Base-by-base conservation (phyloP, 1,140 invertebrate species). In the Harpegnathos saltator region DNA sequence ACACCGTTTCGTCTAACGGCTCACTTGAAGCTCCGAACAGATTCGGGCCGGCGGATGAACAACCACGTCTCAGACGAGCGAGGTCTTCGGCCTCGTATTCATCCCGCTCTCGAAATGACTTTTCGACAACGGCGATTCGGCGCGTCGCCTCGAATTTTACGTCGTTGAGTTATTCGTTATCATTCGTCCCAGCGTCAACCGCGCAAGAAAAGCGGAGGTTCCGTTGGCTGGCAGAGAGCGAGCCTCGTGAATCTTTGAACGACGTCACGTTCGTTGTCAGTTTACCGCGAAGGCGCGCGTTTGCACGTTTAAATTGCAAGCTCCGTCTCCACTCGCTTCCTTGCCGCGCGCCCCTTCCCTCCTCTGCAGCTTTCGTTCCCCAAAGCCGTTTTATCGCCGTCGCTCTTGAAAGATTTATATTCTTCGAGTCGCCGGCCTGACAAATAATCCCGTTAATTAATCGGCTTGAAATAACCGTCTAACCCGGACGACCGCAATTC, bases 251-350 rank as follows among this genome's bases (percentile, higher is more conserved):
- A 91, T 90, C 63, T 86, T 90, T 90, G 75, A 91, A 78, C 85
- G 62, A 83, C 84, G 90, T 91, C 90, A 90, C 89, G 89, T 91
- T 88, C 80, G 65, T 87, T 91, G 90, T 90, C 90, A 91, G 87
- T 89, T 91, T 89, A 91, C 52, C 69, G 52, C 29, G 83, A 74
- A 72, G 61, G 44, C 59, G 66, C 68, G 72, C 86, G 87, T 89
- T 89, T 83, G 80, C 86, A 83, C 62, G 86, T 88, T 85, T 73
- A 81, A 86, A 73, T 88, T 58, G 62, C 65, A 65, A 73, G 48
- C 59, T 56, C 69, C 44, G 59, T 73, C 52, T 59, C 59, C 66
- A 52, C 56, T 78, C 26, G 65, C 61, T 58, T 17, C 50, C 24
- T 48, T 59, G 19, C 26, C 24, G 1, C 14, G 38, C 38, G 11